phyloP scores from a whole-genome alignment of 2,888 invertebrate species.

The Salticus scenicus region DNA sequence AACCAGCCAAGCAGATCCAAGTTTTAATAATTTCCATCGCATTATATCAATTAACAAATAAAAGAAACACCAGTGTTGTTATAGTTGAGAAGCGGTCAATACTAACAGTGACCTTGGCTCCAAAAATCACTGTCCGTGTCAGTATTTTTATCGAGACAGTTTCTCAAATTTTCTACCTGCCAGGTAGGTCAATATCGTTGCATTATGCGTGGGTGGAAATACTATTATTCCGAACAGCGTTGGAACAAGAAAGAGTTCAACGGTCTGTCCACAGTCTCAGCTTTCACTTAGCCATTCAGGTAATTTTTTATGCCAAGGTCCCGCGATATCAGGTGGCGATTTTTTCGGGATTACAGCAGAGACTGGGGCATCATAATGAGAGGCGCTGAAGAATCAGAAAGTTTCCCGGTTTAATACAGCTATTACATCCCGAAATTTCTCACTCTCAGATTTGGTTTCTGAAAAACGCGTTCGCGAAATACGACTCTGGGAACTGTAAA shows the following conservation, averaged over 20 bases:
- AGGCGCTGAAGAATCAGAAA: too few species aligned
- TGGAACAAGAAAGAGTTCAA: neutral
- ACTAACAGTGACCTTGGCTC: neutral
- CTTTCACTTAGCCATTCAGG: neutral
- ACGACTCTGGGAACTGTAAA: too few species aligned
- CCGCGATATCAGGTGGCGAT: neutral
- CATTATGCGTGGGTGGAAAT: neutral
- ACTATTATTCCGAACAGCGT: neutral
- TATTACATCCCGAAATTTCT: too few species aligned
- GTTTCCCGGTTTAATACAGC: too few species aligned
- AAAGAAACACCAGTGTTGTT: too few species aligned
- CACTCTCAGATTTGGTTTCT: too few species aligned
- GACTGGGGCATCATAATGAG: too few species aligned
- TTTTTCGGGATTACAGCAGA: too few species aligned
- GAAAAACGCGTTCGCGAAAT: too few species aligned
- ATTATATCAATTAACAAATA: too few species aligned
- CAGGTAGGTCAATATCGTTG: neutral
- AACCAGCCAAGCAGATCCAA: too few species aligned
- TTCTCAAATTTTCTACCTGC: neutral
- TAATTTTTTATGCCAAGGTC: neutral
- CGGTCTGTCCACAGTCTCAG: neutral
- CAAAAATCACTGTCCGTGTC: neutral
- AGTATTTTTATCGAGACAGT: neutral
- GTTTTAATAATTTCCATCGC: too few species aligned
- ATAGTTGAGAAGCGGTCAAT: neutral